Percentiles rank a stretch among this genome's conserved stretches.
Evolutionary conservation across 2,797 vertebrate genomes (phyloP).

Genomic region (Pteropus rufus): DNA sequence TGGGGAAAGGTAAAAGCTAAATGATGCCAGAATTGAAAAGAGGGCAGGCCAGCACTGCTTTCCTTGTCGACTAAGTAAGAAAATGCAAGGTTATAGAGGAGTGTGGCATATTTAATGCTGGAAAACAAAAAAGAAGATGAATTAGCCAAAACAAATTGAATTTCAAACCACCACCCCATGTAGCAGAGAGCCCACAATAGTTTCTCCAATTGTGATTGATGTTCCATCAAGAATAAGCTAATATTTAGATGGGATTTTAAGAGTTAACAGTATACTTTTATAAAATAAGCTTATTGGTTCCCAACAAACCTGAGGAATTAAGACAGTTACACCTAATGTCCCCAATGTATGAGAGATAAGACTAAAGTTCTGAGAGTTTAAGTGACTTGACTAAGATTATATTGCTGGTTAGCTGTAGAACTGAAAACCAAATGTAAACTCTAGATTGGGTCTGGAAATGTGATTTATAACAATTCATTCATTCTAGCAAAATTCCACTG

Average conservation of each 20-base stretch:
- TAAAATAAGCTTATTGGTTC: not conserved
- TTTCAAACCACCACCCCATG: not conserved
- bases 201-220: not conserved
- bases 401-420: not conserved
- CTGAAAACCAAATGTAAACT: conserved; percentile 45
- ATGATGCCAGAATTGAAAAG: not conserved
- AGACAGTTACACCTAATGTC: not conserved
- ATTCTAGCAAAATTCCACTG: conserved; percentile 34
- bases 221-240: not conserved
- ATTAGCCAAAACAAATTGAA: not conserved
- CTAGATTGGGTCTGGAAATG: not conserved
- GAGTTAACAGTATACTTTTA: not conserved
- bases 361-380: not conserved
- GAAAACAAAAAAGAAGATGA: not conserved
- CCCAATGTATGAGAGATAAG: not conserved
- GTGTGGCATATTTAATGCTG: not conserved
- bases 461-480: conserved; percentile 36
- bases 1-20: not conserved
- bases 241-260: not conserved
- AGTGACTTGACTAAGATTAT: not conserved
- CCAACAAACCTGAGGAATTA: not conserved
- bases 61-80: not conserved
- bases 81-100: not conserved
- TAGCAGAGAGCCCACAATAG: not conserved
- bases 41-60: not conserved